phyloP scores from a whole-genome alignment of 2,888 invertebrate species.

The Pomacea canaliculata region DNA sequence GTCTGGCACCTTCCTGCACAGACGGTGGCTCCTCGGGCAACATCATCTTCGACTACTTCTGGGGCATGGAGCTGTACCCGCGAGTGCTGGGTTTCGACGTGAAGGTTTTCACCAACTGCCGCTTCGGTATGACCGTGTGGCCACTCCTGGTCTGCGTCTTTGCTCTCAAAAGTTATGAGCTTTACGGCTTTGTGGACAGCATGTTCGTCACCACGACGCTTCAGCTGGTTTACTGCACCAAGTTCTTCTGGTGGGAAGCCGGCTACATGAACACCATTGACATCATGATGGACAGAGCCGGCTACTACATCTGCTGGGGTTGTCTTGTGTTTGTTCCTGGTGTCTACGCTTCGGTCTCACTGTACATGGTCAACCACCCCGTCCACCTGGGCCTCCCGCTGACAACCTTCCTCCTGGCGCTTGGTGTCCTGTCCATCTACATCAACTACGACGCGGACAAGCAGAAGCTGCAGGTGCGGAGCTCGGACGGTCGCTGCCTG shows the following conservation, averaged over 20 bases:
- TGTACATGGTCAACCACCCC: conserved; percentile 71
- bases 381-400: conserved; percentile 53
- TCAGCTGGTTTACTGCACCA: conserved; percentile 73
- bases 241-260: conserved; percentile 75
- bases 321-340: conserved; percentile 72
- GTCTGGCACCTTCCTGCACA: conserved; percentile 61
- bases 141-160: conserved; percentile 69
- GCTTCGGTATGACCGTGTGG: conserved; percentile 72
- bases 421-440: conserved; percentile 68
- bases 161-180: conserved; percentile 68
- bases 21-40: conserved; percentile 69
- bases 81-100: conserved; percentile 70
- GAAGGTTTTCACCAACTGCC: conserved; percentile 71
- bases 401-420: conserved; percentile 61
- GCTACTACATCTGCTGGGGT: conserved; percentile 73
- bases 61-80: conserved; percentile 75
- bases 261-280: conserved; percentile 75
- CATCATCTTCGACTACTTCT: conserved; percentile 74
- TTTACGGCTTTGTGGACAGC: conserved; percentile 68
- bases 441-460: conserved; percentile 73
- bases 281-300: conserved; percentile 74
- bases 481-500: conserved; percentile 68
- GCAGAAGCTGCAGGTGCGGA: conserved; percentile 73
- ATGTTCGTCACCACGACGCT: conserved; percentile 69
- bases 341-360: conserved; percentile 70